phyloP scores from a whole-genome alignment of 2,888 invertebrate species.

The Idaea straminata region DNA sequence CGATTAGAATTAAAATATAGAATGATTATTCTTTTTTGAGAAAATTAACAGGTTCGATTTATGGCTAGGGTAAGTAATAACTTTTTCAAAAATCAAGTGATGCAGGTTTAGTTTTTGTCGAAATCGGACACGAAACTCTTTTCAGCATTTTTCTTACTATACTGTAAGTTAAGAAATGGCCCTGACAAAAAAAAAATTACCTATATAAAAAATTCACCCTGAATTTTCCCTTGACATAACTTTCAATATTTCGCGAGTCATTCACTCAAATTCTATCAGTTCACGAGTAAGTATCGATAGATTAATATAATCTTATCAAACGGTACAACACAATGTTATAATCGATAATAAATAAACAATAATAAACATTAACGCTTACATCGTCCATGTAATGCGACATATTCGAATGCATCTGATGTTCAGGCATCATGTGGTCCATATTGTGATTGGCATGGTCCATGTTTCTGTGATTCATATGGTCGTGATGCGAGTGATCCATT shows the following conservation, averaged over 20 bases:
- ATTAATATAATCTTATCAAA: background rate
- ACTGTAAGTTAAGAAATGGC: too few relatives aligned
- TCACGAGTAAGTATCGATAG: background rate
- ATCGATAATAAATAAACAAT: background rate
- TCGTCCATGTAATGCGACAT: conserved; percentile 27
- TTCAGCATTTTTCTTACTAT: too few relatives aligned
- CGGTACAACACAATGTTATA: too few relatives aligned
- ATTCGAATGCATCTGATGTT: conserved; percentile 40
- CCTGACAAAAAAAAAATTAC: too few relatives aligned
- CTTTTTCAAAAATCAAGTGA: too few relatives aligned
- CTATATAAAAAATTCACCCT: too few relatives aligned
- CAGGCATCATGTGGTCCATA: conserved; percentile 35
- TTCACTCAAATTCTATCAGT: background rate
- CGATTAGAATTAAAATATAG: too few relatives aligned
- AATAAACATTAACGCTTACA: conserved; percentile 33
- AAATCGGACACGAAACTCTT: too few relatives aligned
- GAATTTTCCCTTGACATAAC: background rate
- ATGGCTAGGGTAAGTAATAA: too few relatives aligned
- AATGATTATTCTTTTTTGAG: too few relatives aligned
- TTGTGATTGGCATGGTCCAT: conserved; percentile 44
- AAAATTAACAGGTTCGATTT: too few relatives aligned
- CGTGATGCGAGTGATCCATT: conserved; percentile 26
- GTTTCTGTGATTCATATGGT: conserved; percentile 14
- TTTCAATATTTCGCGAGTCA: background rate
- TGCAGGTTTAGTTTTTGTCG: too few relatives aligned